Evolutionary conservation across 2,113 vertebrate genomes (phyloP), one percentile per base, ranked within the genome.

Genomic region (Lophius piscatorius): DNA sequence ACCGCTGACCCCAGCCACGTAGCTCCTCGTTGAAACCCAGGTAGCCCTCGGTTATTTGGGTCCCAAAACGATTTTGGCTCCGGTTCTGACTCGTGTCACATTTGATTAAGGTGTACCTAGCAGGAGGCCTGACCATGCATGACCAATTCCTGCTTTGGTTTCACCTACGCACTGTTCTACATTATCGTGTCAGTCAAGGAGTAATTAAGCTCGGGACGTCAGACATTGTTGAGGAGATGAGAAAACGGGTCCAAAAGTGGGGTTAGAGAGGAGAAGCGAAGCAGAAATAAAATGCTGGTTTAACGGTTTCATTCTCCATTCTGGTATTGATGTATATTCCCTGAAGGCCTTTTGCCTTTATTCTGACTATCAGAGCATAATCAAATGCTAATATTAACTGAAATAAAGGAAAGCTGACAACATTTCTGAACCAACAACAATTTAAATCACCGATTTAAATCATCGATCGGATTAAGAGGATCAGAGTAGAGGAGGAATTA

Each of bases 101-200:
- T 86, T 86, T 83, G 87, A 89, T 89, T 82, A 87, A 85, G 76
- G 73, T 70, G 70, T 68, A 70, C 73, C 70, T 34, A 13, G 68
- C 9, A 21, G 75, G 80, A 78, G 55, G 63, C 22, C 77, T 58
- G 81, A 73, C 80, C 75, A 79, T 79, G 86, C 71, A 50, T 59
- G 71, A 80, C 69, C 82, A 82, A 82, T 77, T 76, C 76, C 74
- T 84, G 78, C 83, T 85, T 80, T 78, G 68, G 70, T 82, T 83
- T 81, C 82, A 86, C 84, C 83, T 80, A 61, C 66, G 63, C 45
- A 26, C 83, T 76, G 75, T 88, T 89, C 84, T 87, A 80, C 79
- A 88, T 87, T 81, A 83, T 82, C 79, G 79, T 78, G 89, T 87
- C 83, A 82, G 72, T 82, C 78, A 81, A 56, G 49, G 51, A 63